Base-by-base conservation (phyloP, 2,797 vertebrate species). In the Squalus acanthias region DNA sequence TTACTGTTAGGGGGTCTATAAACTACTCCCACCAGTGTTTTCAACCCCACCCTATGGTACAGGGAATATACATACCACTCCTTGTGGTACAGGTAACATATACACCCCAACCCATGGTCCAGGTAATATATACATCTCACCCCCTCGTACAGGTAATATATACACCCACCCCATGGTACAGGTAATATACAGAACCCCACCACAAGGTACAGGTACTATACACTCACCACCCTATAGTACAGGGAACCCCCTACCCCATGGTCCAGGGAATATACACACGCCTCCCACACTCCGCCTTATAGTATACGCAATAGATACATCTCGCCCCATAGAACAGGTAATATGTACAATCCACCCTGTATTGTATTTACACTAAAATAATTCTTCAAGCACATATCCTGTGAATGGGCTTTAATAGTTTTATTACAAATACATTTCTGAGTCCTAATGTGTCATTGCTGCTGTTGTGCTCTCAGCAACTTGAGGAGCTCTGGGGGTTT, bases 381-480 rank as follows among this genome's bases (percentile, higher is more conserved):
- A 46, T 93, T 20, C 33, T 93, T 93, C 39, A 20, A 69, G 39
- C 20, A 93, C n/a, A 92, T 20, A 39, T 69, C 22, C 65, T 46
- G 63, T 67, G 91, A 69, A 46, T 67, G 39, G n/a, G 17, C 63
- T 93, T 69, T 93, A 93, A 93, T 69, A 91, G n/a, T 24, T 67
- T 69, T 93, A 69, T 69, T 69, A 67, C 91, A 69, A 93, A 69
- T 69, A 39, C 65, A 93, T 93, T 69, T 93, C 15, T 69, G n/a
- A 93, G 65, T 17, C 65, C 1, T 69, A 69, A 93, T 46, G 20
- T 33, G 53, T 69, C 24, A 8, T 63, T 69, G 60, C 8, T 65
- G 33, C 33, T 67, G n/a, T 93, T 46, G n/a, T 93, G 33, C n/a
- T 46, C n/a, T 93, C 91, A 93, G 91, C 91, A 93, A 29, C 91